These are phyloP conservation scores for Oophaga sylvatica DNA, from an alignment of 2,797 vertebrate species.

Conservation along the genomic window DNA sequence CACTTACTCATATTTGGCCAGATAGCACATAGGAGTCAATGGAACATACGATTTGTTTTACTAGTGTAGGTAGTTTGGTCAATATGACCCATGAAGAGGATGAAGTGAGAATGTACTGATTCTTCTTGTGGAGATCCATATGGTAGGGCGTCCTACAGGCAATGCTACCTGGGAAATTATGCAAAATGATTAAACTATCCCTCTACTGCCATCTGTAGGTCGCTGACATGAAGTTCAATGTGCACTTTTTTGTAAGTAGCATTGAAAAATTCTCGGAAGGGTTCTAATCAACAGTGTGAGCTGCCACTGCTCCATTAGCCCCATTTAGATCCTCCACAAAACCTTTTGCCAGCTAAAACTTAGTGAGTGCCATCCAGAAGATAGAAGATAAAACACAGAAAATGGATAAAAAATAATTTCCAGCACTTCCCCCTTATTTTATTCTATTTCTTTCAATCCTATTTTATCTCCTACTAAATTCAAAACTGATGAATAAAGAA, in stretches of 20 bases:
- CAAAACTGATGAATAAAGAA: no score
- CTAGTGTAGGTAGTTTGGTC: not conserved
- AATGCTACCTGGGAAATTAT: not conserved
- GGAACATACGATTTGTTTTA: not conserved
- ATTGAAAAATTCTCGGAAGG: not conserved
- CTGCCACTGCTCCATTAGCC: no score
- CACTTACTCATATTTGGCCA: not conserved
- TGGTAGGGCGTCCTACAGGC: not conserved
- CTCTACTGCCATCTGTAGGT: not conserved
- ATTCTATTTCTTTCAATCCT: no score
- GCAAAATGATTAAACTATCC: not conserved
- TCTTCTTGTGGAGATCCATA: not conserved
- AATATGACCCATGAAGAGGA: not conserved
- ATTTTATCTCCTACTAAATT: no score
- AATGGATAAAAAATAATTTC: no score
- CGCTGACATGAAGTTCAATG: not conserved
- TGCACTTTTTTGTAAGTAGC: not conserved
- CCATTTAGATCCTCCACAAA: no score
- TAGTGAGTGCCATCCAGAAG: no score
- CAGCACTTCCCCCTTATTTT: no score
- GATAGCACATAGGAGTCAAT: not conserved
- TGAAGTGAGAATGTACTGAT: not conserved
- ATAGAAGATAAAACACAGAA: no score
- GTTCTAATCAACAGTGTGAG: no score
- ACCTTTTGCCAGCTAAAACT: no score